Conservation (phyloP, 1,140 invertebrate species). For the Lanistes nyassanus region DNA sequence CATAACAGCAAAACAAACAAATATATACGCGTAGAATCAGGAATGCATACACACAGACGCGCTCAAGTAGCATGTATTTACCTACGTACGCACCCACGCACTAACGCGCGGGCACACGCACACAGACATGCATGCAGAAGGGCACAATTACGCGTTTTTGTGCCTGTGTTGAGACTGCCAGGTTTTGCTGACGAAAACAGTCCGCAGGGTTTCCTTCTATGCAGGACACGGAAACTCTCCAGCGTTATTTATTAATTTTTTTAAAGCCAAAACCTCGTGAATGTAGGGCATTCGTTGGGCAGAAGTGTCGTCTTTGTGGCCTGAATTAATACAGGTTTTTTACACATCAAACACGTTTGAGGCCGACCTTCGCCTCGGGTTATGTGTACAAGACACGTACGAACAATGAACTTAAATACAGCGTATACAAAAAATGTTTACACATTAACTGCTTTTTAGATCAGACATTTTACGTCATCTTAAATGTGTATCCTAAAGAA, state of each 20-base stretch:
- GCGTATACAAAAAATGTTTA: no score
- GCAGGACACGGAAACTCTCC: neutral
- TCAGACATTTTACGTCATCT: no score
- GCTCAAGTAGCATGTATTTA: neutral
- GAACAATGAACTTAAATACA: no score
- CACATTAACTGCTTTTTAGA: no score
- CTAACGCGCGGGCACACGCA: neutral
- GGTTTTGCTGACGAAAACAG: no score
- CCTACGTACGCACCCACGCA: neutral
- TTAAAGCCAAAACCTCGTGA: neutral
- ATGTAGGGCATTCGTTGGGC: neutral
- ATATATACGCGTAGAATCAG: neutral
- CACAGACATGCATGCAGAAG: neutral
- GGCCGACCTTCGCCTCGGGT: no score
- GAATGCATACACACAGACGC: neutral
- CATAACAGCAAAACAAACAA: no score
- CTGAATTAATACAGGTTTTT: no score
- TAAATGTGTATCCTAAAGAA: no score
- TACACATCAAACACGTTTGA: no score
- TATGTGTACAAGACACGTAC: no score
- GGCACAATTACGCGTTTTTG: neutral
- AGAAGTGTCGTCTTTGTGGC: neutral
- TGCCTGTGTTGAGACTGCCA: no score
- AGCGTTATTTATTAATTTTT: neutral
- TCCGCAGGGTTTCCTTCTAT: neutral